Evolutionary conservation across 2,113 vertebrate genomes (phyloP), one percentile per base, ranked within the genome.

Genomic region (Climacteris rufus): DNA sequence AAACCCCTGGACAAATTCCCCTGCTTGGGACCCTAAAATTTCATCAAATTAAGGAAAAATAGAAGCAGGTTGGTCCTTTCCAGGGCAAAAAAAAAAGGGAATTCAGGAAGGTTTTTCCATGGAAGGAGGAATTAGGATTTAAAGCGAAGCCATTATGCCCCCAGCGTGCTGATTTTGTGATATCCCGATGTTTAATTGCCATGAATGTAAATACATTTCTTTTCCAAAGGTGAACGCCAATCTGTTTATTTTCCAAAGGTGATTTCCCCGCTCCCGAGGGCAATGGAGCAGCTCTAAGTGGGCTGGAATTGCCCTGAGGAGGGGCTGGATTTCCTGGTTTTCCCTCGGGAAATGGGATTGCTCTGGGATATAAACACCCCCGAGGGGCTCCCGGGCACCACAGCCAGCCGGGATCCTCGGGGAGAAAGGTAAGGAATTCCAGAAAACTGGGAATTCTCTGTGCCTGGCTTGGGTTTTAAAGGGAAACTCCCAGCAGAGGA

Each of bases 151-250:
- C 8, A 7, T n/a, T 24, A 9, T 8, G 23, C 45, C 61, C 11
- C 57, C 53, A 45, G 42, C 74, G 5, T 1, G 12, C 7, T 39
- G 42, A 52, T 90, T 80, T 86, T 11, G 59, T 25, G 63, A 91
- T 89, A 71, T 0, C 21, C n/a, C 10, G 6, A 64, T 60, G 95
- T 69, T 95, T 94, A 97, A 97, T 96, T 95, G 65, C 96, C 95
- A 92, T 93, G 63, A 97, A 96, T 74, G 96, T 63, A 91, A 97
- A 97, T 90, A 96, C 49, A 56, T 86, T 82, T n/a, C n/a, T n/a
- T n/a, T n/a, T 83, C 25, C 86, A 88, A 91, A 76, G 95, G 85
- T 72, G 92, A 70, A n/a, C n/a, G n/a, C n/a, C n/a, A n/a, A n/a
- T n/a, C n/a, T n/a, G n/a, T n/a, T n/a, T n/a, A n/a, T n/a, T n/a